Conservation (phyloP, 1,140 invertebrate genomes). For the Cheumatopsyche charites region DNA sequence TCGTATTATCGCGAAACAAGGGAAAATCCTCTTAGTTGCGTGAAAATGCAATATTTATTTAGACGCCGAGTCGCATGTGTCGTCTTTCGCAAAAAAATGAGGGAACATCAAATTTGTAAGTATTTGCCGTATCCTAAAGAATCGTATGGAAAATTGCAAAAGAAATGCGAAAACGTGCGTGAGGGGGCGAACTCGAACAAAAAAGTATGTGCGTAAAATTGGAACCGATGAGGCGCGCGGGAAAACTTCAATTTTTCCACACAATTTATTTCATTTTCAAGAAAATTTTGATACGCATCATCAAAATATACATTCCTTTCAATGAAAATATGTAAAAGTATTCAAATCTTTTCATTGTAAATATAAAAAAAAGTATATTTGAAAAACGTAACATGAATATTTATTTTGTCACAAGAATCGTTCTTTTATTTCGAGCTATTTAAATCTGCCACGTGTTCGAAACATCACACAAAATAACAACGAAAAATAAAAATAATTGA, state of each 20-base stretch:
- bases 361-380: no score
- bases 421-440: no score
- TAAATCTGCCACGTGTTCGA: neutral
- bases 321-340: no score
- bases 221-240: no score
- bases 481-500: slow-evolving; percentile 41
- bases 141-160: slow-evolving; percentile 38
- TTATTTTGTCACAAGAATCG: no score
- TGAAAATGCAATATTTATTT: slow-evolving; percentile 35
- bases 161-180: slow-evolving; percentile 25
- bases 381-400: no score
- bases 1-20: neutral
- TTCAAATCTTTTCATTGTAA: no score
- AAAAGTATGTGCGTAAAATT: no score
- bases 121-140: slow-evolving; percentile 34
- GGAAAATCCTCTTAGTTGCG: slow-evolving; percentile 20
- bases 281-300: no score
- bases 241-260: no score
- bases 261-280: neutral
- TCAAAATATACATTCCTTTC: no score
- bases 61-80: neutral
- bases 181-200: neutral
- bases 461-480: neutral
- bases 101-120: slow-evolving; percentile 31
- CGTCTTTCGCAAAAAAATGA: slow-evolving; percentile 10